phyloP scores from a whole-genome alignment of 35 echinoderm and acorn worm genomes.

The Ptychodera flava region DNA sequence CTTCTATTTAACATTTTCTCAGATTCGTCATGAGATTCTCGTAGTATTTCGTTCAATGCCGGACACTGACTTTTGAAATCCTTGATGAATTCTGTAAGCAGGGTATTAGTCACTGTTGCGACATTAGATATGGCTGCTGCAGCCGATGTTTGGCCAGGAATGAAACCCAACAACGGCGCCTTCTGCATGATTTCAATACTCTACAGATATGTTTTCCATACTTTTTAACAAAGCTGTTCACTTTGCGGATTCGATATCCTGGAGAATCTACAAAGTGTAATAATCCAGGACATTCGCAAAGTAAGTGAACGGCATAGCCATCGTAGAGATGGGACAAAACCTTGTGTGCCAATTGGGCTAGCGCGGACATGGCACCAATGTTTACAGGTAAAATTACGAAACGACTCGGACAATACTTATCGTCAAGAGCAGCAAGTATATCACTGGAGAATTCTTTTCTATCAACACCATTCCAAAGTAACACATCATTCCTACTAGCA shows the following conservation, averaged over 20 bases:
- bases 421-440: not conserved
- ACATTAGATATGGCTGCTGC: not conserved
- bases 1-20: not conserved
- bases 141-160: not conserved
- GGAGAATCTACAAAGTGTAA: not conserved
- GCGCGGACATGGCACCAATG: not conserved
- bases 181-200: not conserved
- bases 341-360: not conserved
- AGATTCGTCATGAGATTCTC: not conserved
- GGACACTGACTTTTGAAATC: not conserved
- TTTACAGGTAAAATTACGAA: not conserved
- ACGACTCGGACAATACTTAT: not conserved
- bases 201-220: not conserved
- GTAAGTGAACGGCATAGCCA: not conserved
- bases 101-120: not conserved
- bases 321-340: not conserved
- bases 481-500: not conserved
- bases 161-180: not conserved
- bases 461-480: not conserved
- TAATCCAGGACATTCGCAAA: not conserved
- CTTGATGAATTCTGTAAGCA: not conserved
- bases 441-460: not conserved
- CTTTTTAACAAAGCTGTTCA: not conserved
- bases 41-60: not conserved
- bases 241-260: not conserved